Conservation (phyloP, 2,888 invertebrate genomes). For the Tipula vernalis region DNA sequence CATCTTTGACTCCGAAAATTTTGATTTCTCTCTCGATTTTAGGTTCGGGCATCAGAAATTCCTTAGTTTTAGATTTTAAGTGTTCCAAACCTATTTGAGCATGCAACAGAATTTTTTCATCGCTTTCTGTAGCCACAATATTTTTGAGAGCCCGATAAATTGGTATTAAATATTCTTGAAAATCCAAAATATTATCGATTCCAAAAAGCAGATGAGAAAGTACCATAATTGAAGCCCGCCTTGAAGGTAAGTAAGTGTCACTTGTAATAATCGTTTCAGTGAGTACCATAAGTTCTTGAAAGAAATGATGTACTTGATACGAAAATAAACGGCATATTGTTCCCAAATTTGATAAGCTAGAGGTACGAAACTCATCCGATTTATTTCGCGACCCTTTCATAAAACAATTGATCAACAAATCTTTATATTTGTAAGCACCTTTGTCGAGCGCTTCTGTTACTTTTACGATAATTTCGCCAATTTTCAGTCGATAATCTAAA, state of each 20-base stretch:
- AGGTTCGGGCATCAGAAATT: slow-evolving; percentile 22
- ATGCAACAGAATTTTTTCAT: slow-evolving; percentile 29
- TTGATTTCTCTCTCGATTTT: slow-evolving; percentile 27
- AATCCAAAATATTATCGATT: slow-evolving; percentile 30
- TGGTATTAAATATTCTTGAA: slow-evolving; percentile 30
- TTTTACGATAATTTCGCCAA: slow-evolving; percentile 33
- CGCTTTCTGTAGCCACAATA: slow-evolving; percentile 25
- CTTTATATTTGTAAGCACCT: slow-evolving; percentile 30
- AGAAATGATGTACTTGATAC: slow-evolving; percentile 32
- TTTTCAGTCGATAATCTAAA: slow-evolving; percentile 29
- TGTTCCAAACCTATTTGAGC: slow-evolving; percentile 29
- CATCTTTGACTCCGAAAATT: slow-evolving; percentile 27
- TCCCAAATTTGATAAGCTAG: slow-evolving; percentile 31
- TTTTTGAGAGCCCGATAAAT: slow-evolving; percentile 28
- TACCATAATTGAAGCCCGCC: slow-evolving; percentile 30
- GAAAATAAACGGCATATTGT: slow-evolving; percentile 28
- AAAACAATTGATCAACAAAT: slow-evolving; percentile 28
- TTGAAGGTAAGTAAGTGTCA: slow-evolving; percentile 30
- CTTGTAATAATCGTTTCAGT: slow-evolving; percentile 26
- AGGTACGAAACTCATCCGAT: slow-evolving; percentile 30
- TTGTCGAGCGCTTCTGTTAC: slow-evolving; percentile 29
- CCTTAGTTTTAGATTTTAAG: slow-evolving; percentile 27
- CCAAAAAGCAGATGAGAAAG: slow-evolving; percentile 30
- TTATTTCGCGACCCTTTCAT: slow-evolving; percentile 27
- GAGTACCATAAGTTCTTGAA: slow-evolving; percentile 27